Percentiles rank a stretch among this genome's conserved stretches.
Evolutionary conservation across 2,797 vertebrate genomes (phyloP).

Genomic region (Nyctibius grandis): DNA sequence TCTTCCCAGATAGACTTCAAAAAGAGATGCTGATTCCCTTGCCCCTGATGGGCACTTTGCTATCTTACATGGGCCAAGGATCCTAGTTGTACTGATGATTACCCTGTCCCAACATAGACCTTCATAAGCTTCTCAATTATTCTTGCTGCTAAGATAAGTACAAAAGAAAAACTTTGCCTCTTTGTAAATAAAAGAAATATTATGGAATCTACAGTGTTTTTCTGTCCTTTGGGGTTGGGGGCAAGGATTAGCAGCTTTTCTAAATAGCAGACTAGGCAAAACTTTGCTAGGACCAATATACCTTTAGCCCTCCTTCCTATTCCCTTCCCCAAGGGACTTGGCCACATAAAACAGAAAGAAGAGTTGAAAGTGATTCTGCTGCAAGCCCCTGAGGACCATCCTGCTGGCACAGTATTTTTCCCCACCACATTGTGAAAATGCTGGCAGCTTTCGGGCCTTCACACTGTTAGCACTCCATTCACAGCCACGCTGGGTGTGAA

Average conservation of each 20-base stretch:
- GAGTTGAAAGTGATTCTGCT: neutral
- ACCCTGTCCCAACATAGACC: neutral
- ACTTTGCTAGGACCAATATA: neutral
- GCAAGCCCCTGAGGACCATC: neutral
- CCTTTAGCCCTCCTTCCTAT: neutral
- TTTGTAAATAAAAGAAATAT: conserved; percentile 25
- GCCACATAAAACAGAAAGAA: neutral
- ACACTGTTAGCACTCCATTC: neutral
- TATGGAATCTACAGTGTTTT: neutral
- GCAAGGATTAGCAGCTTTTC: neutral
- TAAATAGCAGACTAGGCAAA: neutral
- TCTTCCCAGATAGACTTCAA: neutral
- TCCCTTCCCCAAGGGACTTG: neutral
- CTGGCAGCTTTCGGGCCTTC: neutral
- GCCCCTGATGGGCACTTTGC: neutral
- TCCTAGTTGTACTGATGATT: neutral
- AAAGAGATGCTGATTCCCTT: neutral
- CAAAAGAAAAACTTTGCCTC: neutral
- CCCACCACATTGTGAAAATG: neutral
- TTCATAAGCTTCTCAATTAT: neutral
- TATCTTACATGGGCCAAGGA: neutral
- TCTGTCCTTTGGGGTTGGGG: neutral
- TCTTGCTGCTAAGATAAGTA: conserved; percentile 10
- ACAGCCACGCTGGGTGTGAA: conserved; percentile 19
- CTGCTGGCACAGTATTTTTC: neutral